Evolutionary conservation across 2,888 invertebrate genomes (phyloP).

Genomic region (Eucera pruinosa): DNA sequence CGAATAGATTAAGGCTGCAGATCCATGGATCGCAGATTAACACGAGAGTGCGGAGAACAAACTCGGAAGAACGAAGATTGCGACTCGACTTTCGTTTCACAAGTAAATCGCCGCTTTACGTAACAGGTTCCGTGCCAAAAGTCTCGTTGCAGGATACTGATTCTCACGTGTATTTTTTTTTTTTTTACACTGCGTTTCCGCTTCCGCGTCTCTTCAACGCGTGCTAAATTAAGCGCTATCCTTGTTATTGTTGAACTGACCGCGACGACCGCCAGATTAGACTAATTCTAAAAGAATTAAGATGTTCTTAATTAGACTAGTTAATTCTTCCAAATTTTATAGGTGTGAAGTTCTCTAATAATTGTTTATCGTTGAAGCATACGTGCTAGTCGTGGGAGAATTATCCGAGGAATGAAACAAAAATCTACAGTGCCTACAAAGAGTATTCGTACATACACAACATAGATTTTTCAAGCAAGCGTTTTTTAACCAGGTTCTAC

Average conservation of each 20-base stretch:
- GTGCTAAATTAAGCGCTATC: neutral
- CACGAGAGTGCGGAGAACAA: constrained; percentile 25
- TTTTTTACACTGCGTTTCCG: constrained; percentile 54
- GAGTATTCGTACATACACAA: too few relatives aligned
- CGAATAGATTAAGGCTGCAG: constrained; percentile 11
- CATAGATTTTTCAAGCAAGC: too few relatives aligned
- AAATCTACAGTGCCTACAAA: too few relatives aligned
- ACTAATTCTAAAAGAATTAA: neutral
- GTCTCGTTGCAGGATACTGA: constrained; percentile 40
- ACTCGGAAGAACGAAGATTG: constrained; percentile 49
- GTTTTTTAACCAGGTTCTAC: too few relatives aligned
- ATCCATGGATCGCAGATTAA: constrained; percentile 26
- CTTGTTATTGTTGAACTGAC: neutral
- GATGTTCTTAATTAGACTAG: too few relatives aligned
- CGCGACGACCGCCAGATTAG: neutral
- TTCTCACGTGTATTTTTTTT: constrained; percentile 50
- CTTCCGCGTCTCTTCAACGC: constrained; percentile 53
- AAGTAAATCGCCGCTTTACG: constrained; percentile 53
- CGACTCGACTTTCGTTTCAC: constrained; percentile 61
- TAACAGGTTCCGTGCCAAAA: constrained; percentile 64
- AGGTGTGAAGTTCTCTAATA: too few relatives aligned
- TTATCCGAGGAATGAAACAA: too few relatives aligned
- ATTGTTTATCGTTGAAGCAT: too few relatives aligned
- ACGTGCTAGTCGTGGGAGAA: too few relatives aligned
- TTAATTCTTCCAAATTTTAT: too few relatives aligned